phyloP scores from a whole-genome alignment of 2,113 vertebrate genomes.

The Hydrochoerus hydrochaeris region DNA sequence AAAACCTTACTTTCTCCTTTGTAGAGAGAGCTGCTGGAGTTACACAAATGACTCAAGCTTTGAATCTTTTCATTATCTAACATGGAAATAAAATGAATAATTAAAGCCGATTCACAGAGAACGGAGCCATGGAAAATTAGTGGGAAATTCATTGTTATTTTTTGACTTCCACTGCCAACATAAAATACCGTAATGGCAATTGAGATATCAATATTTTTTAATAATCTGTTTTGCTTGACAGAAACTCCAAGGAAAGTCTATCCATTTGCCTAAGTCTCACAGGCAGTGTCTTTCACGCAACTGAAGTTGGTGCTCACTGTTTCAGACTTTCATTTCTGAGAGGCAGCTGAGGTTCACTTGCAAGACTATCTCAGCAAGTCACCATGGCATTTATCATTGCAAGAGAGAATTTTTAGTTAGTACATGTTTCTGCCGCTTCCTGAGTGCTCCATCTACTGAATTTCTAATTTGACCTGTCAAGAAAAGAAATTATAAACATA shows the following conservation, averaged over 20 bases:
- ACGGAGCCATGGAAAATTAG: conserved; percentile 45
- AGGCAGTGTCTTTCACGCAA: neutral
- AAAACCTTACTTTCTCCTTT: conserved; percentile 20
- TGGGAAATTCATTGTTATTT: conserved; percentile 14
- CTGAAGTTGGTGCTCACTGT: neutral
- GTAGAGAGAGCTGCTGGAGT: neutral
- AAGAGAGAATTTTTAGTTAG: neutral
- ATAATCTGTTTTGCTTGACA: conserved; percentile 29
- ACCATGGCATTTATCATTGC: neutral
- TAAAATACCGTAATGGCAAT: conserved; percentile 51
- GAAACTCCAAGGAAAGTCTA: neutral
- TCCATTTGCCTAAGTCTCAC: conserved; percentile 7
- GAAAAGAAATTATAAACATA: neutral
- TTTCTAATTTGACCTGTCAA: neutral
- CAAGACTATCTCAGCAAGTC: neutral
- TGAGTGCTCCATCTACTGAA: neutral
- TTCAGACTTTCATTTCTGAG: neutral
- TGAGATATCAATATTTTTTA: conserved; percentile 63
- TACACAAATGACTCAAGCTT: conserved; percentile 8
- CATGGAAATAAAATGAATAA: conserved; percentile 34
- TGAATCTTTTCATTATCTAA: conserved; percentile 29
- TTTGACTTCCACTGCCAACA: conserved; percentile 33
- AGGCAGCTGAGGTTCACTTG: neutral
- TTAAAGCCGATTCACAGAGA: conserved; percentile 38
- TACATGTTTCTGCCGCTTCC: neutral